phyloP scores from a whole-genome alignment of 2,888 invertebrate genomes.

The Tachystola acroxantha region DNA sequence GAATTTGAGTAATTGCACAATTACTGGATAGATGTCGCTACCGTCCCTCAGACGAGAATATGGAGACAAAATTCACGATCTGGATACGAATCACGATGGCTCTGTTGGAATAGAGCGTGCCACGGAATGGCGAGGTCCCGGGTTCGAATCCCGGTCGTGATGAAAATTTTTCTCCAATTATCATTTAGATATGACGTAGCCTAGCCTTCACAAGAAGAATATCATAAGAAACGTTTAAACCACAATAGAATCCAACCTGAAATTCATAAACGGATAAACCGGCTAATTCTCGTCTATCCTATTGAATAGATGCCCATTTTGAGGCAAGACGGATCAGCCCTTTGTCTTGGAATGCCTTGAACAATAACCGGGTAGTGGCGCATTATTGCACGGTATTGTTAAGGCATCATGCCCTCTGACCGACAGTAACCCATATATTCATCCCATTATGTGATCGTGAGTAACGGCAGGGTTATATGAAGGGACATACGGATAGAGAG shows the following conservation, averaged over 20 bases:
- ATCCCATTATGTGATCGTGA: constrained; percentile 68
- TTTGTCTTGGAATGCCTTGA: constrained; percentile 35
- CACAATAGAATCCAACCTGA: constrained; percentile 9
- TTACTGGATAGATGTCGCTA: too few relatives aligned
- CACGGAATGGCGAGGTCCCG: too few relatives aligned
- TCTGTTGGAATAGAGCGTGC: too few relatives aligned
- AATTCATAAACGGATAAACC: neutral
- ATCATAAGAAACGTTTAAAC: too few relatives aligned
- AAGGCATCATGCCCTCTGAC: constrained; percentile 53
- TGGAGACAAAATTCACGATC: too few relatives aligned
- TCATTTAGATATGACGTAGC: too few relatives aligned
- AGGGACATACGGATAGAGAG: constrained; percentile 29
- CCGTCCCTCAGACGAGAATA: too few relatives aligned
- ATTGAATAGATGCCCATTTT: constrained; percentile 30
- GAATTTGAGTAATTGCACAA: too few relatives aligned
- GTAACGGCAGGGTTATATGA: constrained; percentile 39
- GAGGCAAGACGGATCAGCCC: constrained; percentile 27
- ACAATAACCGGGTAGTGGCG: constrained; percentile 32
- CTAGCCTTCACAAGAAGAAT: too few relatives aligned
- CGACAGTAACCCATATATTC: constrained; percentile 68
- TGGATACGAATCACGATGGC: too few relatives aligned
- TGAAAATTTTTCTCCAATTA: too few relatives aligned
- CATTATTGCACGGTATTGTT: constrained; percentile 56
- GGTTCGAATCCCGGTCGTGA: too few relatives aligned
- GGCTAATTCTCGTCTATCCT: constrained; percentile 5